Percentiles rank a stretch among this genome's conserved stretches.
Conservation (phyloP, 2,113 vertebrate species). For the Leptobrachium ailaonicum region DNA sequence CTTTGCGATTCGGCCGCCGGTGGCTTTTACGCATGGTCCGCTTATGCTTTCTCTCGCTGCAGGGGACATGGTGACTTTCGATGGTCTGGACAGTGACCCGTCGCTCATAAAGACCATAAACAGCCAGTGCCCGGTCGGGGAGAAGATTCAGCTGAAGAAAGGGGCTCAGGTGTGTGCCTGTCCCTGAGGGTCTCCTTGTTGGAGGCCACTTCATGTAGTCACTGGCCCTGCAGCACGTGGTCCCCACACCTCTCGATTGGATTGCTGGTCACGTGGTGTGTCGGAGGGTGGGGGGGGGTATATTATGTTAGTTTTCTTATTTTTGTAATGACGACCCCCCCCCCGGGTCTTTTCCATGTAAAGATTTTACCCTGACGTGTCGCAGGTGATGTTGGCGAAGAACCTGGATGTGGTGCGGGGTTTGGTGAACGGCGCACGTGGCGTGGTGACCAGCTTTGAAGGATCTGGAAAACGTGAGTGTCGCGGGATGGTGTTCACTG, state of each 20-base stretch:
- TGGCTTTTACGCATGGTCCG: too few relatives aligned
- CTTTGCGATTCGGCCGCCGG: too few relatives aligned
- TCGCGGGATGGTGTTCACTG: neutral
- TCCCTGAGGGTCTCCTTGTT: too few relatives aligned
- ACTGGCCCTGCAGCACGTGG: too few relatives aligned
- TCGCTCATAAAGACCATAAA: conserved; percentile 76
- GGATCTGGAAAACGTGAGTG: conserved; percentile 75
- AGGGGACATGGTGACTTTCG: conserved; percentile 76
- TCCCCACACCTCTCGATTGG: too few relatives aligned
- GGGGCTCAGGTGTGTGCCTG: conserved; percentile 81
- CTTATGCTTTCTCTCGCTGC: neutral
- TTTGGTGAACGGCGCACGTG: conserved; percentile 92
- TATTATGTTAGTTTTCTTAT: too few relatives aligned
- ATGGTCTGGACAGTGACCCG: conserved; percentile 89
- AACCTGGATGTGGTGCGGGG: conserved; percentile 87
- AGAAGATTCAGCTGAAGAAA: conserved; percentile 83
- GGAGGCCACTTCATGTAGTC: too few relatives aligned
- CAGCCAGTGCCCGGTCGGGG: conserved; percentile 82
- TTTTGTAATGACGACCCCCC: too few relatives aligned
- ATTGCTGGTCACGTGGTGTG: too few relatives aligned
- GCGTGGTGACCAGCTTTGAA: conserved; percentile 85
- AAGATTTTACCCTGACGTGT: neutral
- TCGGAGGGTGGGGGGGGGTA: too few relatives aligned
- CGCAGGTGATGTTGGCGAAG: conserved; percentile 95
- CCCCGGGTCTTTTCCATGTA: too few relatives aligned